Evolutionary conservation across 2,797 vertebrate species (phyloP).

Genomic region (Muscicapa comitata): DNA sequence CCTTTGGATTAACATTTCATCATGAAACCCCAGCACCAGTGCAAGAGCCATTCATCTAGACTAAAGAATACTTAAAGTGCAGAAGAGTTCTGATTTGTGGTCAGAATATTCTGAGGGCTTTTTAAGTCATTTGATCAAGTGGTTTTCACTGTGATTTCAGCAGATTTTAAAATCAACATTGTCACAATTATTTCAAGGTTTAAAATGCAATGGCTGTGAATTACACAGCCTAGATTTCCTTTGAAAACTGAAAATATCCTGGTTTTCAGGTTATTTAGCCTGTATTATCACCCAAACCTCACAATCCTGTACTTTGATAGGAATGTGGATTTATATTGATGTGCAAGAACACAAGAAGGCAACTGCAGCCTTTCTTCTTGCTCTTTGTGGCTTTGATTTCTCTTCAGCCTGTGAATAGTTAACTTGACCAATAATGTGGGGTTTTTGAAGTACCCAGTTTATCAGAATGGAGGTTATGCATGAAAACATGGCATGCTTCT

Average conservation of each 20-base stretch:
- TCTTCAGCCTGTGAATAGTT: background rate
- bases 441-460: background rate
- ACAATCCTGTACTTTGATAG: background rate
- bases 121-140: background rate
- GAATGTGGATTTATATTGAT: background rate
- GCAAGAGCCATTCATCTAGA: background rate
- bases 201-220: background rate
- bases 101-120: background rate
- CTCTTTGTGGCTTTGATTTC: background rate
- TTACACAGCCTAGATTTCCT: background rate
- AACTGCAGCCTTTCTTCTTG: background rate
- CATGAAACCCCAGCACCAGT: background rate
- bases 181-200: background rate
- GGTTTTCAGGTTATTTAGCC: background rate
- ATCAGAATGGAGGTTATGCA: background rate
- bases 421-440: background rate
- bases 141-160: background rate
- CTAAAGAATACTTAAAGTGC: background rate
- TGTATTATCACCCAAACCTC: background rate
- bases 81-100: background rate
- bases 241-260: background rate
- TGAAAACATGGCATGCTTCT: background rate
- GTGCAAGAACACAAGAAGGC: background rate
- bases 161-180: background rate
- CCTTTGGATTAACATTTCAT: background rate